Evolutionary conservation across 1,140 invertebrate genomes (phyloP).

Genomic region (Hesperophylax magnus): DNA sequence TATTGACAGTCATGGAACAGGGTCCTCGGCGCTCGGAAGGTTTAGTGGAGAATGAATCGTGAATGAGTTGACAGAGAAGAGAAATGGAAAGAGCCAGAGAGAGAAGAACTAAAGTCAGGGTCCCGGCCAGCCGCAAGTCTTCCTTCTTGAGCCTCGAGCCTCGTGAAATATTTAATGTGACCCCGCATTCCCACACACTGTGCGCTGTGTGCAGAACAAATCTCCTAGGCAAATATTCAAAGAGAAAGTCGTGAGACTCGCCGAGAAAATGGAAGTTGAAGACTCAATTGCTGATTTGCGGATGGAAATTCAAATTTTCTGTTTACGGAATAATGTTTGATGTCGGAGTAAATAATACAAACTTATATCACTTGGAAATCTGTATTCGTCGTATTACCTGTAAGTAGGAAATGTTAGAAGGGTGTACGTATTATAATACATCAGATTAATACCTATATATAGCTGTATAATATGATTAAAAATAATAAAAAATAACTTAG

Average conservation of each 20-base stretch:
- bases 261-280: background rate
- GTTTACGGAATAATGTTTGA: background rate
- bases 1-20: too few species aligned
- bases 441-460: too few species aligned
- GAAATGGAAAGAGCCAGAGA: constrained; percentile 6
- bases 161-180: constrained; percentile 21
- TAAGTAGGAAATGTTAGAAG: too few species aligned
- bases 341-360: background rate
- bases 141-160: background rate
- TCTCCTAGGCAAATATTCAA: constrained; percentile 18
- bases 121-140: too few species aligned
- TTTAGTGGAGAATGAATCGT: constrained; percentile 1
- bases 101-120: too few species aligned
- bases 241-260: constrained; percentile 18
- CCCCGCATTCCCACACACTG: background rate
- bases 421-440: too few species aligned
- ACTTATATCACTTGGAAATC: too few species aligned
- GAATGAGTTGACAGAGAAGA: constrained; percentile 11
- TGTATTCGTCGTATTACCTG: too few species aligned
- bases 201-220: background rate
- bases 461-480: too few species aligned
- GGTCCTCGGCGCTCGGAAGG: background rate
- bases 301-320: constrained; percentile 10
- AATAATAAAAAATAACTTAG: too few species aligned
- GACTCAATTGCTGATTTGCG: constrained; percentile 13